These are phyloP conservation scores for Abrostola triplasia DNA, from an alignment of 2,888 invertebrate genomes.

Conservation along the genomic window DNA sequence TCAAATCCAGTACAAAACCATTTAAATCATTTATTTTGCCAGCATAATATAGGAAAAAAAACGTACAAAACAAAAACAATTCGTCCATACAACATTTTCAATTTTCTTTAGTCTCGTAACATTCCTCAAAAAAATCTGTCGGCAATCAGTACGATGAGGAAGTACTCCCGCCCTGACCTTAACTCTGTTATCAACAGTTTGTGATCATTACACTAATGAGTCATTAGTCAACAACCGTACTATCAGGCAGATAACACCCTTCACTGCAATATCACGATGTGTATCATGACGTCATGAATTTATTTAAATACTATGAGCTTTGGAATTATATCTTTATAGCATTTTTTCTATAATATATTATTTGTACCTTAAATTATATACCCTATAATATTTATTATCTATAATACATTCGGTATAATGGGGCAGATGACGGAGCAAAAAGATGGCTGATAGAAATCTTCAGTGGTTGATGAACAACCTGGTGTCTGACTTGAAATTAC, in stretches of 20 bases:
- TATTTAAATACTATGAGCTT: neutral
- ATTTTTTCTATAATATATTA: too few relatives aligned
- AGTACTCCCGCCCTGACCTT: neutral
- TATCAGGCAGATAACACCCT: neutral
- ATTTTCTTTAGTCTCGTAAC: neutral
- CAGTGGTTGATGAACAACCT: too few relatives aligned
- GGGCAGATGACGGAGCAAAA: too few relatives aligned
- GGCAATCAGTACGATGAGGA: neutral
- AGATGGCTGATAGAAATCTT: too few relatives aligned
- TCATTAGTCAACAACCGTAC: neutral
- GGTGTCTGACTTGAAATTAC: too few relatives aligned
- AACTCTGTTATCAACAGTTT: neutral
- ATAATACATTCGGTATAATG: too few relatives aligned
- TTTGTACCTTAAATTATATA: too few relatives aligned
- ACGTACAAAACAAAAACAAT: too few relatives aligned
- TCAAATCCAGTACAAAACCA: too few relatives aligned
- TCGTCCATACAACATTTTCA: neutral
- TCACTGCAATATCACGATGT: neutral
- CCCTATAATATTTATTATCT: too few relatives aligned
- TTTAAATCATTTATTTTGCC: neutral
- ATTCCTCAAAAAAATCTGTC: too few relatives aligned
- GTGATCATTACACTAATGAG: constrained; percentile 1
- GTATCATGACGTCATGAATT: constrained; percentile 1
- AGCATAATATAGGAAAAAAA: too few relatives aligned
- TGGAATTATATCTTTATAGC: neutral